Conservation (phyloP, 1,140 invertebrate species). For the Drosophila micromelanica region DNA sequence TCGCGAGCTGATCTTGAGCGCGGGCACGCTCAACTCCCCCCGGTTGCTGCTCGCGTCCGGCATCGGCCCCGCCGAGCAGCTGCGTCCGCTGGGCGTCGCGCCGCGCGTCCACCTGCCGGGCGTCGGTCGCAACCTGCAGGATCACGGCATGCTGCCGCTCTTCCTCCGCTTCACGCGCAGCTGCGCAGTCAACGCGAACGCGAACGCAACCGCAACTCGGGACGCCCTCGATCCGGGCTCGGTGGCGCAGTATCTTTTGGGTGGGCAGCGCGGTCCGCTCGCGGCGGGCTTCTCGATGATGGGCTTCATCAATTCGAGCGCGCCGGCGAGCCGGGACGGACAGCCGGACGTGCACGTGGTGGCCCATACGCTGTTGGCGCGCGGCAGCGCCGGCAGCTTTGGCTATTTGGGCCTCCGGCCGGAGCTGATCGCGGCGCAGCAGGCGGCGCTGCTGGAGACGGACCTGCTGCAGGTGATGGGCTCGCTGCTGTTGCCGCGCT, state of each 20-base stretch:
- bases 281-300: conserved; percentile 85
- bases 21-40: conserved; percentile 86
- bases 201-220: conserved; percentile 76
- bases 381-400: conserved; percentile 48
- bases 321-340: conserved; percentile 38
- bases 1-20: conserved; percentile 85
- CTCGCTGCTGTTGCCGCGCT: conserved; percentile 85
- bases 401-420: conserved; percentile 72
- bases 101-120: conserved; percentile 86
- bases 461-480: conserved; percentile 84
- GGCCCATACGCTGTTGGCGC: conserved; percentile 79
- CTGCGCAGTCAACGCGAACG: conserved; percentile 45
- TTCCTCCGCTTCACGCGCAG: conserved; percentile 79
- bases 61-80: conserved; percentile 83
- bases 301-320: conserved; percentile 78
- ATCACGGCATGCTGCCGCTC: conserved; percentile 85
- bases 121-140: conserved; percentile 89
- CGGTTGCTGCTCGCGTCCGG: conserved; percentile 87
- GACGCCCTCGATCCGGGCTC: conserved; percentile 85
- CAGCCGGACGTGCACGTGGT: conserved; percentile 75
- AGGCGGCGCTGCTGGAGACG: conserved; percentile 65
- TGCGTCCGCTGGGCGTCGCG: conserved; percentile 82
- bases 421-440: conserved; percentile 68
- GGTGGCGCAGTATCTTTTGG: conserved; percentile 76
- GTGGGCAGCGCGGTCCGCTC: conserved; percentile 88